phyloP scores from a whole-genome alignment of 2,113 vertebrate species.

The Lepus americanus region DNA sequence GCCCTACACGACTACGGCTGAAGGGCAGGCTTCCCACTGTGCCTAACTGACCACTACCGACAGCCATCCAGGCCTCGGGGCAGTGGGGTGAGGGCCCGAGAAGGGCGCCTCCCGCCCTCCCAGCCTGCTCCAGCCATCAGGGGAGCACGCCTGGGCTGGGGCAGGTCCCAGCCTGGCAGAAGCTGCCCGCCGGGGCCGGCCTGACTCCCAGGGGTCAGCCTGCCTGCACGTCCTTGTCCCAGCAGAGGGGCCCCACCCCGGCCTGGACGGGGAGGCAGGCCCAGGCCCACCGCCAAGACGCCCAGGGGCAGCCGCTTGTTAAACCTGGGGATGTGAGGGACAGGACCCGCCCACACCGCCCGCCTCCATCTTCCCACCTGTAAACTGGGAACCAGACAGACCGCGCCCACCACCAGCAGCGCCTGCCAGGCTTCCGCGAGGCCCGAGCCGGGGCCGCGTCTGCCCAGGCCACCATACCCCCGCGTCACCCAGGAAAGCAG shows the following conservation, averaged over 20 bases:
- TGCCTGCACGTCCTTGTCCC: too few relatives aligned
- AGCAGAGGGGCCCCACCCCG: not conserved
- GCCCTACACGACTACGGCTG: too few relatives aligned
- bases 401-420: not conserved
- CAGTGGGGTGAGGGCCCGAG: too few relatives aligned
- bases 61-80: too few relatives aligned
- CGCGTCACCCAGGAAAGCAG: not conserved
- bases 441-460: not conserved
- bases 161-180: not conserved
- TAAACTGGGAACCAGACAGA: not conserved
- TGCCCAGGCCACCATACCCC: too few relatives aligned
- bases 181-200: not conserved
- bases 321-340: conserved; percentile 70
- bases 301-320: conserved; percentile 81
- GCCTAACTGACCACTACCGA: too few relatives aligned
- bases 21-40: too few relatives aligned
- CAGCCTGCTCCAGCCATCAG: too few relatives aligned
- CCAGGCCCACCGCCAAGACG: not conserved
- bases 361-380: conserved; percentile 55
- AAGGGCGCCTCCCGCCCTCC: not conserved
- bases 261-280: not conserved
- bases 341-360: not conserved
- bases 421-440: not conserved
- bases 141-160: fast-evolving
- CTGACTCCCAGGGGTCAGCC: not conserved